Percentiles rank a stretch among this genome's conserved stretches.
Evolutionary conservation across 2,113 vertebrate genomes (phyloP).

Genomic region (Helogale parvula): DNA sequence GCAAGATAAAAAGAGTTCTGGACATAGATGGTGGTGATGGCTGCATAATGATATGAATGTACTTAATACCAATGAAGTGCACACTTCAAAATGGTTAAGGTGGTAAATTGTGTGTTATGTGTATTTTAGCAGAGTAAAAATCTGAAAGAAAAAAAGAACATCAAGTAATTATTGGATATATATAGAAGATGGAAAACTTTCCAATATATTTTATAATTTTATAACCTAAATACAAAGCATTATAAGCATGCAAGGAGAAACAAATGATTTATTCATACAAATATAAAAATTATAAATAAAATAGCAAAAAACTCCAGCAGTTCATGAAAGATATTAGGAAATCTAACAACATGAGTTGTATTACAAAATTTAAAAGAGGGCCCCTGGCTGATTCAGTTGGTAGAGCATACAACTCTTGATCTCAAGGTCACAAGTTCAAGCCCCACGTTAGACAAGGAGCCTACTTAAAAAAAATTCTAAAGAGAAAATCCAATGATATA

Average conservation of each 20-base stretch:
- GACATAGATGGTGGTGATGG: background rate
- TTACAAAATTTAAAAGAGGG: background rate
- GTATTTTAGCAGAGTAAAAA: background rate
- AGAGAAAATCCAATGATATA: background rate
- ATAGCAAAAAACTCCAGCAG: background rate
- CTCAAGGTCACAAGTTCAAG: no score
- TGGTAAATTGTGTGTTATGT: background rate
- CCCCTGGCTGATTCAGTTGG: no score
- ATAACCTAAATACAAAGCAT: background rate
- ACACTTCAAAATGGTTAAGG: background rate
- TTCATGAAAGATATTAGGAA: conserved; percentile 11
- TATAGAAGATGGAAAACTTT: background rate
- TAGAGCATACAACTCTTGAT: no score
- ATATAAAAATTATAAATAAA: background rate
- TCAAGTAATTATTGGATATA: background rate
- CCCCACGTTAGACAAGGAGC: no score
- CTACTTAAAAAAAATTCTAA: background rate
- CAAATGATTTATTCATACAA: background rate
- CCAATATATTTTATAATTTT: conserved; percentile 1
- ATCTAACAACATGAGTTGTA: background rate
- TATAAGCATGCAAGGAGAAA: background rate
- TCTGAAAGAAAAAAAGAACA: background rate
- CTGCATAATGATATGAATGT: background rate
- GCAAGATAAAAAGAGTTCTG: background rate
- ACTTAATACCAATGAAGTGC: background rate